A percentile compares a stretch with the other conserved stretches of the same genome.
These are phyloP conservation scores for Pocillopora verrucosa DNA, from an alignment of 64 coral and sea anemone species.

Conservation along the genomic window DNA sequence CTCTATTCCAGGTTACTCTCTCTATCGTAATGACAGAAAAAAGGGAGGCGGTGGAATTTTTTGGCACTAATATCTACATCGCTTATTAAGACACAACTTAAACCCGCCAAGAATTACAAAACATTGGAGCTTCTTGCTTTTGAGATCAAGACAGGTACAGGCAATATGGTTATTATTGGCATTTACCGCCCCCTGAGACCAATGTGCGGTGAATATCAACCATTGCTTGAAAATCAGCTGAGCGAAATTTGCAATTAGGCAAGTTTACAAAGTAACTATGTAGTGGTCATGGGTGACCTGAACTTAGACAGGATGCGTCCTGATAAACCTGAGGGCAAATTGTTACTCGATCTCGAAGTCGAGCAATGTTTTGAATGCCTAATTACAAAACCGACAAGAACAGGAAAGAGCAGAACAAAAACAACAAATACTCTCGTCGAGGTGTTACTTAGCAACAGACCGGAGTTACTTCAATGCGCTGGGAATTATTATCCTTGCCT, in stretches of 20 bases:
- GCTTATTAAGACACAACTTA: not conserved
- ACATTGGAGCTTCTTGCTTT: not conserved
- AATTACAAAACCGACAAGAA: constrained; percentile 36
- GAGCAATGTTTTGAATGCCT: constrained; percentile 24
- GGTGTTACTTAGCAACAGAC: constrained; percentile 28
- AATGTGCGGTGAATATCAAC: constrained; percentile 13
- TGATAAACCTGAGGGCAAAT: constrained; percentile 38
- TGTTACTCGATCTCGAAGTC: constrained; percentile 17
- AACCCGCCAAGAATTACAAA: not conserved
- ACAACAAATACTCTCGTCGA: not conserved
- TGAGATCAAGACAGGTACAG: not conserved
- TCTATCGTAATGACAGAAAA: constrained; percentile 18
- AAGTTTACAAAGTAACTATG: constrained; percentile 25
- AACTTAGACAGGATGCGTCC: not conserved
- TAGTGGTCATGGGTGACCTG: not conserved
- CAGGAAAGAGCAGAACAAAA: not conserved
- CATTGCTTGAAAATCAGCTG: constrained; percentile 34
- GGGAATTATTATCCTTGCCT: constrained; percentile 22
- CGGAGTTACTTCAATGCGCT: not conserved
- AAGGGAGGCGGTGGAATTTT: constrained; percentile 19
- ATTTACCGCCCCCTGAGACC: constrained; percentile 39
- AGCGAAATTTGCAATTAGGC: constrained; percentile 51
- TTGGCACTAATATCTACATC: not conserved
- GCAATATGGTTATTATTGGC: constrained; percentile 13
- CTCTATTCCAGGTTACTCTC: not conserved